A percentile compares a stretch with the other conserved stretches of the same genome.
phyloP scores from a whole-genome alignment of 2,113 vertebrate species.

The Oreocharis arfaki region DNA sequence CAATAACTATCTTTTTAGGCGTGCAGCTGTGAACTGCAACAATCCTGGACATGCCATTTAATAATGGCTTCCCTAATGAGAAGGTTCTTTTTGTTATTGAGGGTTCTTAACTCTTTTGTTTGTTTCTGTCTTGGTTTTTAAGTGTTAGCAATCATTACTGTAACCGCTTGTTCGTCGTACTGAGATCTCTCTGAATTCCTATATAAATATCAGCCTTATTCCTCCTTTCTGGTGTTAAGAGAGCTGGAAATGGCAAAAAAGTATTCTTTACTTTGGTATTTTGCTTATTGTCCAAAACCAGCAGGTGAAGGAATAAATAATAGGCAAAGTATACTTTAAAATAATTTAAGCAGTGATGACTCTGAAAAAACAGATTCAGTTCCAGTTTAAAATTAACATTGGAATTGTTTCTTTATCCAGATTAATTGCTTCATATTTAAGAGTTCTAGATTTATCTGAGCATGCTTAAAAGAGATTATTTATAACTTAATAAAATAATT shows the following conservation, averaged over 20 bases:
- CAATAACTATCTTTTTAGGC: neutral
- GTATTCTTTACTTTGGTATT: neutral
- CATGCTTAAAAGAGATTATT: neutral
- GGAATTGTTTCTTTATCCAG: neutral
- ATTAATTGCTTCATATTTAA: neutral
- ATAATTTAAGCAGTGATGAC: neutral
- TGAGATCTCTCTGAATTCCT: neutral
- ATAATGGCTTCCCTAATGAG: conserved; percentile 11
- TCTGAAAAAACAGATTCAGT: neutral
- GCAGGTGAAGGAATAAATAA: neutral
- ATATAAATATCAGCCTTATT: neutral
- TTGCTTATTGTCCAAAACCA: neutral
- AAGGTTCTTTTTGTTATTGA: neutral
- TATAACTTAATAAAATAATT: neutral
- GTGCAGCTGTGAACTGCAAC: neutral
- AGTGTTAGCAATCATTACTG: neutral
- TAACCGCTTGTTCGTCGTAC: neutral
- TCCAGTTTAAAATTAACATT: neutral
- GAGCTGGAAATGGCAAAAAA: neutral
- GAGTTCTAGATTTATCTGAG: neutral
- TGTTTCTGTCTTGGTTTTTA: neutral
- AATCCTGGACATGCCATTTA: neutral
- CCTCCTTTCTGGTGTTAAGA: neutral
- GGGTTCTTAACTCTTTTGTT: neutral
- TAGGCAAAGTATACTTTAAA: neutral